Conservation (phyloP, 2,888 invertebrate species). For the Sinotaia quadrata region DNA sequence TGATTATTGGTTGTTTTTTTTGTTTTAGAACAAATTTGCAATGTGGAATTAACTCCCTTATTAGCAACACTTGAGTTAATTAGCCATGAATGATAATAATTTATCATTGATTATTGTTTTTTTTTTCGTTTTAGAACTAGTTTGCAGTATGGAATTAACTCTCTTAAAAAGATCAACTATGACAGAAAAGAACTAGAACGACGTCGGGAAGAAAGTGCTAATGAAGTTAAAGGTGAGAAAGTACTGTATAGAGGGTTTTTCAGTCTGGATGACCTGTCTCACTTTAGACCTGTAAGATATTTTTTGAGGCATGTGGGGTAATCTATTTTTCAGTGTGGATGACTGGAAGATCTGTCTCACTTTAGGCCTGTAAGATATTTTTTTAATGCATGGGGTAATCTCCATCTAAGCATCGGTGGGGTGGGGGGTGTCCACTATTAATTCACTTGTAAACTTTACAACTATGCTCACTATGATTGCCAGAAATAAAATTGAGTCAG, state of each 20-base stretch:
- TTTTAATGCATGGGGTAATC: neutral
- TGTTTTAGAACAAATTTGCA: slow-evolving; percentile 31
- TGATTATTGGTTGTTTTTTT: too few species aligned
- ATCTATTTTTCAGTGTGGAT: neutral
- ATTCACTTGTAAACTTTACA: too few species aligned
- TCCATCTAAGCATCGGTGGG: too few species aligned
- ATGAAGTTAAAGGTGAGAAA: slow-evolving; percentile 77
- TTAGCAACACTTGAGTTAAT: too few species aligned
- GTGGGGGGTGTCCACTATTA: too few species aligned
- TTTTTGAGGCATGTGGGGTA: neutral
- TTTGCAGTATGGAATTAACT: slow-evolving; percentile 41
- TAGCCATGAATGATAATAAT: too few species aligned
- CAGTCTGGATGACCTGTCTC: neutral
- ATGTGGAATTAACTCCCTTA: slow-evolving; percentile 34
- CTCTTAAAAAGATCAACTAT: slow-evolving; percentile 88
- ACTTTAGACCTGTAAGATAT: neutral
- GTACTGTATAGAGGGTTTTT: neutral
- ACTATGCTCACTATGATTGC: too few species aligned
- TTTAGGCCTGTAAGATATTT: neutral
- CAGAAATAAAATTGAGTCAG: too few species aligned
- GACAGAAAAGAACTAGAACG: slow-evolving; percentile 91
- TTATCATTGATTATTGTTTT: too few species aligned
- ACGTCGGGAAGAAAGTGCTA: slow-evolving; percentile 88
- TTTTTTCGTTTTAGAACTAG: slow-evolving; percentile 30
- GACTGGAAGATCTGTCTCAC: neutral